These are phyloP conservation scores for human DNA, from an alignment of 2,113 vertebrate species.

Conservation along the genomic window DNA sequence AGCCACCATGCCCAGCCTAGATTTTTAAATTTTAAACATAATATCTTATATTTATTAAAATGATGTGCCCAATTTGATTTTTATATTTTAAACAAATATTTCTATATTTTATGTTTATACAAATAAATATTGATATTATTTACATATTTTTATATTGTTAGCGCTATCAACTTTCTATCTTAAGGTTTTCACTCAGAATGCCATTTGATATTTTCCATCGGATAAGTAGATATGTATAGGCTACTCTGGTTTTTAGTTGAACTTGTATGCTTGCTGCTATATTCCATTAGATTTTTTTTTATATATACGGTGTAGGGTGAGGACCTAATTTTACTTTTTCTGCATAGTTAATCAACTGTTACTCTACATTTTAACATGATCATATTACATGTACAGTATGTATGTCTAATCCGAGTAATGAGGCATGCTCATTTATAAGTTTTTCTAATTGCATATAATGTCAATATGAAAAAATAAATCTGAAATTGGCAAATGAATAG, in stretches of 20 bases:
- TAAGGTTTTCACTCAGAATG: background rate
- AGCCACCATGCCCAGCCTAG: no score
- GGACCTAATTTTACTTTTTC: background rate
- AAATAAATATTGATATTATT: background rate
- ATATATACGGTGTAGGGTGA: background rate
- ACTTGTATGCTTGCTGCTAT: background rate
- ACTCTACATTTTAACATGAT: background rate
- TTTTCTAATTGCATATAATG: conserved; percentile 23
- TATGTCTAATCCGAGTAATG: conserved; percentile 61
- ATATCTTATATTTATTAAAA: background rate
- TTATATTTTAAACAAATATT: background rate
- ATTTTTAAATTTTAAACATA: background rate
- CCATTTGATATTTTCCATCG: background rate
- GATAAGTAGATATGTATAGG: background rate
- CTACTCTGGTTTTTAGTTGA: background rate
- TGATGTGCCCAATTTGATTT: background rate
- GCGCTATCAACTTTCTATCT: background rate
- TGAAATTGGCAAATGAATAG: background rate
- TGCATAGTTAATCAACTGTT: background rate
- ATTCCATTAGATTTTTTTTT: background rate
- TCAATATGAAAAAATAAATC: conserved; percentile 50
- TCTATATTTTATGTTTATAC: background rate
- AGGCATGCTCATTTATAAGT: conserved; percentile 43
- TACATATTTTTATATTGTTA: background rate
- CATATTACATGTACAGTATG: background rate